These are phyloP conservation scores for Poeciliopsis presidionis DNA, from an alignment of 2,797 vertebrate species.

Conservation along the genomic window DNA sequence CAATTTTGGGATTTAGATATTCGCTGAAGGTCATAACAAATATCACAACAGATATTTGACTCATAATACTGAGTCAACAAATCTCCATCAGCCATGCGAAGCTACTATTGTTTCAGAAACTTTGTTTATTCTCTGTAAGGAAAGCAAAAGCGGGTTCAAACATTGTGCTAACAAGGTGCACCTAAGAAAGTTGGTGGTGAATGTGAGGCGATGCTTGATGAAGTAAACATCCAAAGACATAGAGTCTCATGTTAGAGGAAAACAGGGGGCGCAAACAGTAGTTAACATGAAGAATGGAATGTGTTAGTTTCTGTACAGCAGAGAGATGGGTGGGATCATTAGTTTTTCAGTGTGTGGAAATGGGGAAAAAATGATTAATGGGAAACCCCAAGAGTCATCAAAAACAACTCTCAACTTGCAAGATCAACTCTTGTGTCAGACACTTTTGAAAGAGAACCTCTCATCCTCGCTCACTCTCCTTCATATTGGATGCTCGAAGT, in stretches of 20 bases:
- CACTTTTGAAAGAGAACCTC: constrained; percentile 27
- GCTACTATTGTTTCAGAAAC: neutral
- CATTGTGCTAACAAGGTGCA: neutral
- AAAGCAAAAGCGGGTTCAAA: neutral
- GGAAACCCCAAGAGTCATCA: constrained; percentile 6
- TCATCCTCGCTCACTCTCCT: constrained; percentile 27
- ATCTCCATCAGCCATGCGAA: neutral
- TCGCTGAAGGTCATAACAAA: neutral
- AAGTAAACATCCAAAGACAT: neutral
- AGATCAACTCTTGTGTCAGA: constrained; percentile 19
- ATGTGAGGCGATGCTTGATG: neutral
- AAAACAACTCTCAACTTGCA: constrained; percentile 10
- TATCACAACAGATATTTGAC: neutral
- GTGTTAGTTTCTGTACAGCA: constrained; percentile 4
- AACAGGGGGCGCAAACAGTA: constrained; percentile 27
- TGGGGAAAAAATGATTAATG: constrained; percentile 50
- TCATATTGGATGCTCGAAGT: constrained; percentile 41
- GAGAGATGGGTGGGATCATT: constrained; percentile 35
- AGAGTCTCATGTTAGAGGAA: constrained; percentile 15
- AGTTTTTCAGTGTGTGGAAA: constrained; percentile 53
- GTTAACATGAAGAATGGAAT: constrained; percentile 29
- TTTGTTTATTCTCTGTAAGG: neutral
- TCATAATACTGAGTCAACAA: neutral
- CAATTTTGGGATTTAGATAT: neutral
- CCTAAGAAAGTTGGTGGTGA: neutral